Base-by-base conservation (phyloP, 1,140 invertebrate species). In the Drosophila insularis region DNA sequence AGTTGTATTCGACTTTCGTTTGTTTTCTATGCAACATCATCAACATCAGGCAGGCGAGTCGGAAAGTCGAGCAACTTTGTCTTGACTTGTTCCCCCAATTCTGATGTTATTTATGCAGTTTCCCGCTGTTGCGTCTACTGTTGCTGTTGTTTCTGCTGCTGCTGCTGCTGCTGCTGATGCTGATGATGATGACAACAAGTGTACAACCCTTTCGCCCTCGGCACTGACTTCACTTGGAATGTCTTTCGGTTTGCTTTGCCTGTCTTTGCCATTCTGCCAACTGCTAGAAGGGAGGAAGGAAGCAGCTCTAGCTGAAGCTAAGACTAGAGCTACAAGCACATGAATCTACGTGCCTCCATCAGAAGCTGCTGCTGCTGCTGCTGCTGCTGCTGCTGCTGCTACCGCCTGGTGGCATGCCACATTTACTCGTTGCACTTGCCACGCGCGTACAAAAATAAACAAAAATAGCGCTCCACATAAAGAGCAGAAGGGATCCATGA, bases 401-500 rank as follows among this genome's bases (percentile, higher is more conserved):
- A 43, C 69, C 58, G 62, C 53, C 40, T 61, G 61, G 61, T 54
- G 73, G 73, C 74, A 76, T 73, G 71, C 82, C 71, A 75, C 81
- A 81, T 78, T 79, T 85, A 78, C 70, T 59, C 67, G 77, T 70
- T 85, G 64, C 78, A 85, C 81, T 85, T 86, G 82, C 82, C 82
- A 79, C 75, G 82, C 79, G 69, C 77, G 71, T 74, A 73, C 75
- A 54, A 87, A 87, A 86, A 87, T 81, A 86, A 79, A 87, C 82
- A 79, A 71, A 68, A 59, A 60, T 6, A 27, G 10, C 43, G 43
- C 55, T 71, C 46, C 14, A 43, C 63, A 74, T 53, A 59, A 31
- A 40, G 46, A 70, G n/a, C 11, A 19, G 32, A 23, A n/a, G 13
- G 14, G 17, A 50, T 21, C 43, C 43, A 6, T 50, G 46, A 64